phyloP scores from a whole-genome alignment of 2,797 vertebrate species.

The Enteromius paludinosus region DNA sequence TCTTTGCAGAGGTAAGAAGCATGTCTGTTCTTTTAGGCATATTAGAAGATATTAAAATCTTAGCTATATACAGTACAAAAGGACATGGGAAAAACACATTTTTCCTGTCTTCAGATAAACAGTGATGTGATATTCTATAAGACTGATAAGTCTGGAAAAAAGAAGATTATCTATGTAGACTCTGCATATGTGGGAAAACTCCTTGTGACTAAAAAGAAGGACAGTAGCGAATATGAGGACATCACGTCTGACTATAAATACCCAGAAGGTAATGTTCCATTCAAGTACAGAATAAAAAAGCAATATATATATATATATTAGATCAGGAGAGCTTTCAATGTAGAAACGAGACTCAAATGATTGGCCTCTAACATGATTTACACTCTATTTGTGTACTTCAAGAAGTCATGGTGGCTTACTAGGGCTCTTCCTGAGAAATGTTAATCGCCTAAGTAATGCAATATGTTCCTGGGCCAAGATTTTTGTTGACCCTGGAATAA shows the following conservation, averaged over 20 bases:
- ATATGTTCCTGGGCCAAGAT: too few relatives aligned
- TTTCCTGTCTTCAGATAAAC: constrained; percentile 81
- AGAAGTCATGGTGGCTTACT: neutral
- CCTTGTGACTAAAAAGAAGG: constrained; percentile 82
- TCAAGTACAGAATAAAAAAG: neutral
- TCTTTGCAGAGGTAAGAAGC: constrained; percentile 84
- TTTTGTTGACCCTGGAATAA: too few relatives aligned
- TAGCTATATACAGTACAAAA: neutral
- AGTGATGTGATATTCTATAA: constrained; percentile 82
- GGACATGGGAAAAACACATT: neutral
- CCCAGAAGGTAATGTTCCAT: constrained; percentile 78
- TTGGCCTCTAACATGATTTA: neutral
- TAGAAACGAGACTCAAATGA: neutral
- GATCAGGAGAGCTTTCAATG: neutral
- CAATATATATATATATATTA: neutral
- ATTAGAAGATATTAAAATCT: neutral
- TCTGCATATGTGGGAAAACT: constrained; percentile 74
- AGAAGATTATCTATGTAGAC: constrained; percentile 71
- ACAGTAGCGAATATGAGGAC: constrained; percentile 61
- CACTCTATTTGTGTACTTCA: neutral
- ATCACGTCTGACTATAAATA: constrained; percentile 88
- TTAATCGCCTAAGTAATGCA: neutral
- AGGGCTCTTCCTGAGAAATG: neutral
- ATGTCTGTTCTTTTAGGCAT: constrained; percentile 21
- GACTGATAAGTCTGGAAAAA: constrained; percentile 73